Evolutionary conservation across 2,113 vertebrate species (phyloP).

Genomic region (Zosterops hypoxanthus): DNA sequence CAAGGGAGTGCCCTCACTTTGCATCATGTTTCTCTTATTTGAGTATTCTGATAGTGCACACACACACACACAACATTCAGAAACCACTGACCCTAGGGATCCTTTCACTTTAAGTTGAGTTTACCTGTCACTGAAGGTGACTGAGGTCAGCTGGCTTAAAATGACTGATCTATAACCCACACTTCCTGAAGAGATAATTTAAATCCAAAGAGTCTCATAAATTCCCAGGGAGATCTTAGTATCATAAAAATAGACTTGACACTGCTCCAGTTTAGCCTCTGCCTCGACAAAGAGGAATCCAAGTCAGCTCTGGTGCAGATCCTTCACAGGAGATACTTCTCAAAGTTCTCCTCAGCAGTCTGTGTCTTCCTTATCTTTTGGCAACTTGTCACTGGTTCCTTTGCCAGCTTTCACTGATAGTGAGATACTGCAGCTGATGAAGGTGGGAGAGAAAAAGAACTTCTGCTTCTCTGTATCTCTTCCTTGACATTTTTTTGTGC

Average conservation of each 20-base stretch:
- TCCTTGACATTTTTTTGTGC: neutral
- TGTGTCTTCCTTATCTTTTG: neutral
- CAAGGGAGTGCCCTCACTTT: neutral
- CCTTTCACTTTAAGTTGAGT: neutral
- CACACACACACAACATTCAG: neutral
- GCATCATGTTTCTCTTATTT: neutral
- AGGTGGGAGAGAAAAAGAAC: neutral
- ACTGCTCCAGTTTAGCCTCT: neutral
- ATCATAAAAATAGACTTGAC: constrained; percentile 18
- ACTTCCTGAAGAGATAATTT: constrained; percentile 10
- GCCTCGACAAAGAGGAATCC: neutral
- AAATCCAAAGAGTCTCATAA: neutral
- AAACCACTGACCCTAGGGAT: neutral
- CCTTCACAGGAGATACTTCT: neutral
- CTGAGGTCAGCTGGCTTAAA: constrained; percentile 22
- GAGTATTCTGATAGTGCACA: neutral
- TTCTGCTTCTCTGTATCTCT: neutral
- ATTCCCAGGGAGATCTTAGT: neutral
- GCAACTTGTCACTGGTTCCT: neutral
- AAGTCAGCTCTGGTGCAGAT: neutral
- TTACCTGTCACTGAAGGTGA: neutral
- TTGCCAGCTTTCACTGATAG: neutral
- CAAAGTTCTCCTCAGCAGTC: neutral
- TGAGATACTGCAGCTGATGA: neutral
- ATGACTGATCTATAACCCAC: constrained; percentile 12